phyloP scores from a whole-genome alignment of 2,888 invertebrate species.

The Hydrotaea cyrtoneurina region DNA sequence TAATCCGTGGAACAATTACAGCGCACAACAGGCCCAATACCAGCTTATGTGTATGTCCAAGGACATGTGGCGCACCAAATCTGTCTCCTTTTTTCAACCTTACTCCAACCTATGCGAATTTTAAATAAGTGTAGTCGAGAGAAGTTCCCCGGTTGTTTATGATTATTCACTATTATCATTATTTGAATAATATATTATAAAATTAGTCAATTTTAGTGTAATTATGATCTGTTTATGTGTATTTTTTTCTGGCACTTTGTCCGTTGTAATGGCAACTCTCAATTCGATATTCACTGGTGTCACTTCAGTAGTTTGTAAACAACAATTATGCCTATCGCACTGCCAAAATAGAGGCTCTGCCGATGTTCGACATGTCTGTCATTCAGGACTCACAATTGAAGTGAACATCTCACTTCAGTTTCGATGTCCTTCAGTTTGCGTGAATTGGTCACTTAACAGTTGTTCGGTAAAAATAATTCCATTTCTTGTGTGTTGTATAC shows the following conservation, averaged over 20 bases:
- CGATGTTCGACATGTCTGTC: not conserved
- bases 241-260: not conserved
- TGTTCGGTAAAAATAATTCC: constrained; percentile 22
- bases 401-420: not conserved
- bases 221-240: too few relatives aligned
- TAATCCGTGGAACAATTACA: too few relatives aligned
- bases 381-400: not conserved
- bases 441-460: constrained; percentile 50
- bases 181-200: too few relatives aligned
- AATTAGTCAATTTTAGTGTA: too few relatives aligned
- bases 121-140: too few relatives aligned
- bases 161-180: too few relatives aligned
- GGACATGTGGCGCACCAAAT: too few relatives aligned
- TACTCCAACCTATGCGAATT: too few relatives aligned
- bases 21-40: too few relatives aligned
- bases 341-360: not conserved
- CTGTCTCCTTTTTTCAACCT: too few relatives aligned
- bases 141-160: too few relatives aligned
- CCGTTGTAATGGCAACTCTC: not conserved
- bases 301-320: not conserved
- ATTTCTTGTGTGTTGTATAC: not conserved
- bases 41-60: too few relatives aligned
- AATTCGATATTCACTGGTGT: not conserved
- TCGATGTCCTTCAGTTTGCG: not conserved
- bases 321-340: not conserved